A percentile compares a stretch with the other conserved stretches of the same genome.
These are phyloP conservation scores for Ursus arctos DNA, from an alignment of 2,113 vertebrate species.

Conservation along the genomic window DNA sequence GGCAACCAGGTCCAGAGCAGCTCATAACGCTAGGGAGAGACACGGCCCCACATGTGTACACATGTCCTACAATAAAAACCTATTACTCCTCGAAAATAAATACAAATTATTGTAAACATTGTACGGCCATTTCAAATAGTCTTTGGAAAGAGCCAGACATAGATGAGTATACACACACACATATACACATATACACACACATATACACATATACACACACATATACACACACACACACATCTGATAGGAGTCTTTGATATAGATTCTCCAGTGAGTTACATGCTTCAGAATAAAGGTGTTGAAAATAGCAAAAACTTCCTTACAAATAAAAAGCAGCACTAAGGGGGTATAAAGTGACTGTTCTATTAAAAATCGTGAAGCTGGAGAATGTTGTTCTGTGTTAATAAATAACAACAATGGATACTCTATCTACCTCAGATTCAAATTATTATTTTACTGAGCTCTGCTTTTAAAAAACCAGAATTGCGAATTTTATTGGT, in stretches of 20 bases:
- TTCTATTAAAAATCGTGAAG: conserved; percentile 27
- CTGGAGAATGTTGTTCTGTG: not conserved
- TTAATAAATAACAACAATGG: conserved; percentile 18
- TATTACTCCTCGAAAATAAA: not conserved
- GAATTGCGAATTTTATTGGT: conserved; percentile 31
- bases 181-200: not conserved
- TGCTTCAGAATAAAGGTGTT: not conserved
- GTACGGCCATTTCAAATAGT: not conserved
- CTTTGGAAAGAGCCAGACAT: not conserved
- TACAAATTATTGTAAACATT: not conserved
- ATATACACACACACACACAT: not conserved
- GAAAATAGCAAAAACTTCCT: conserved; percentile 41
- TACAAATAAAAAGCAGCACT: conserved; percentile 1
- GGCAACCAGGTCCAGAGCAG: not conserved
- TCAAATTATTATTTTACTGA: conserved; percentile 27
- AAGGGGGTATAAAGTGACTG: not conserved
- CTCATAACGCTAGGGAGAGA: not conserved
- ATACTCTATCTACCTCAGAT: not conserved
- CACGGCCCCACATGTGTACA: not conserved
- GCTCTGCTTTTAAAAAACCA: not conserved
- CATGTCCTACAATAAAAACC: not conserved
- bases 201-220: not conserved
- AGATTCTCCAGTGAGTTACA: conserved; percentile 9
- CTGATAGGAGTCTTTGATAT: not conserved
- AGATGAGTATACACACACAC: not conserved